phyloP scores from a whole-genome alignment of 2,797 vertebrate genomes.

The Phrynocephalus forsythii region DNA sequence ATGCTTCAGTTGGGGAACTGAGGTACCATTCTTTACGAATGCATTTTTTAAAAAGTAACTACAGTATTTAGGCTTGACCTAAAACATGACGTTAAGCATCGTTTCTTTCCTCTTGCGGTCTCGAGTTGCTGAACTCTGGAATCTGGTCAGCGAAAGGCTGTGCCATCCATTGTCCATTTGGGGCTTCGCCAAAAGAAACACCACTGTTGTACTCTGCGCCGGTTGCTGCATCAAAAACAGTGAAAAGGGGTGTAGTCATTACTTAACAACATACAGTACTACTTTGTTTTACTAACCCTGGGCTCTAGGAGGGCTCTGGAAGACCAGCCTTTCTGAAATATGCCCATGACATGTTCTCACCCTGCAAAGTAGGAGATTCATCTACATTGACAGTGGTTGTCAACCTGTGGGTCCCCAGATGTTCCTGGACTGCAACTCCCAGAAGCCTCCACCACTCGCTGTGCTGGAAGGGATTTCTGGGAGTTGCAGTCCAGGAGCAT shows the following conservation, averaged over 20 bases:
- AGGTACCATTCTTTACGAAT: conserved; percentile 75
- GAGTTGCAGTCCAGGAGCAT: no score
- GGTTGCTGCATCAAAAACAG: conserved; percentile 65
- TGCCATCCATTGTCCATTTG: conserved; percentile 90
- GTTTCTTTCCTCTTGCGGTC: conserved; percentile 67
- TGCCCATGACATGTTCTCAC: no score
- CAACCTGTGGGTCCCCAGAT: no score
- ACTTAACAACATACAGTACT: not conserved
- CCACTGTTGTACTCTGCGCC: conserved; percentile 69
- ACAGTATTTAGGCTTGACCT: conserved; percentile 66
- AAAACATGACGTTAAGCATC: conserved; percentile 50
- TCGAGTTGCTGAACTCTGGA: conserved; percentile 78
- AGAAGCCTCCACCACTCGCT: no score
- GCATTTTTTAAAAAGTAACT: conserved; percentile 76
- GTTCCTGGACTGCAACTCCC: no score
- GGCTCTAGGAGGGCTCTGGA: not conserved
- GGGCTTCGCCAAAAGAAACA: conserved; percentile 72
- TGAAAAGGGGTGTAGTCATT: not conserved
- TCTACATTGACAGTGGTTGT: not conserved
- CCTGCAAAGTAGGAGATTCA: not conserved
- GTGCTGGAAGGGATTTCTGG: no score
- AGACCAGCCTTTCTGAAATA: not conserved
- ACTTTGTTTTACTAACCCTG: not conserved
- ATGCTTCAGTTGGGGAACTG: conserved; percentile 78
- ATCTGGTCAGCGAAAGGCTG: conserved; percentile 89